Conservation (phyloP, 2,888 invertebrate genomes). For the Phyto melanocephala region DNA sequence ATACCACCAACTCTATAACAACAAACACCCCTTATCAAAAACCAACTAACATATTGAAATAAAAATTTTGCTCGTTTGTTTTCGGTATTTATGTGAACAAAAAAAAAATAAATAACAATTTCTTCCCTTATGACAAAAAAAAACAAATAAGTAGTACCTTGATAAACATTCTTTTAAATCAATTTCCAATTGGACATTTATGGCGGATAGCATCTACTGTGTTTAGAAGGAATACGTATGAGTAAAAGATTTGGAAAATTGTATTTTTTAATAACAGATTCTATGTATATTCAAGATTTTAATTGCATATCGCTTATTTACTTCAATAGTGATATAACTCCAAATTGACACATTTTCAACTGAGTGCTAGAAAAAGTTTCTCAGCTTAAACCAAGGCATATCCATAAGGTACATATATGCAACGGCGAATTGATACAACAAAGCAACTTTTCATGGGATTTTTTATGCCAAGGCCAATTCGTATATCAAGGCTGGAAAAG, state of each 20-base stretch:
- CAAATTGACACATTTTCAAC: no score
- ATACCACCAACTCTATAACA: constrained; percentile 29
- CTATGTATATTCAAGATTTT: not conserved
- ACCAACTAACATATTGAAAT: not conserved
- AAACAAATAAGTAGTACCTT: constrained; percentile 10
- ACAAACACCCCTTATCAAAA: constrained; percentile 47
- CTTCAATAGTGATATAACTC: no score
- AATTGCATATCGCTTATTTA: no score
- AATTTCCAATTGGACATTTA: constrained; percentile 60
- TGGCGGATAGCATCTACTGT: constrained; percentile 12
- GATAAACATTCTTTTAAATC: constrained; percentile 31
- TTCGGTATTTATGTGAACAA: not conserved
- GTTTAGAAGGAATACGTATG: not conserved
- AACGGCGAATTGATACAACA: no score
- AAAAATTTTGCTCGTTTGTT: not conserved
- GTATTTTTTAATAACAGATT: no score
- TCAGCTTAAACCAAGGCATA: no score
- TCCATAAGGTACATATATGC: no score
- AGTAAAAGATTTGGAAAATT: no score
- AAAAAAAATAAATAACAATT: constrained; percentile 3
- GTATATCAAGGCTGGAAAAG: no score
- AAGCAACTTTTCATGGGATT: no score
- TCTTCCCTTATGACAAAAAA: constrained; percentile 25
- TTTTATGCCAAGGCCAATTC: no score
- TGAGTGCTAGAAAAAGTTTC: no score